Evolutionary conservation across 2,113 vertebrate genomes (phyloP).

Genomic region (Maccullochella peelii): DNA sequence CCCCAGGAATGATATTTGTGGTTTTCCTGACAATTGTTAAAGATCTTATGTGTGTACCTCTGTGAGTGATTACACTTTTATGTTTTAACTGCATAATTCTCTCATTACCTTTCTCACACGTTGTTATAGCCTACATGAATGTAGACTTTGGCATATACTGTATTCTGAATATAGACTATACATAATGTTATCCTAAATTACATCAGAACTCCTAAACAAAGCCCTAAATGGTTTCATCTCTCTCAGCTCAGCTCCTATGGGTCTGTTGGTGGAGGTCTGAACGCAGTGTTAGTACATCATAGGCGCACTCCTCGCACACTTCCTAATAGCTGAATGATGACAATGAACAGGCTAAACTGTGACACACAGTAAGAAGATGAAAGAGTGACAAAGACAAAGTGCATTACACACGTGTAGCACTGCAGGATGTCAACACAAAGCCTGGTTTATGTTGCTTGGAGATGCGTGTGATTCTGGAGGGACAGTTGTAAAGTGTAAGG

Average conservation of each 20-base stretch:
- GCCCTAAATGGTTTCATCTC: background rate
- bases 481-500: conserved; percentile 48
- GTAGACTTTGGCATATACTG: background rate
- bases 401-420: conserved; percentile 10
- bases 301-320: conserved; percentile 20
- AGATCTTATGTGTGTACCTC: background rate
- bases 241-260: conserved; percentile 40
- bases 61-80: background rate
- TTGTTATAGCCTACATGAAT: background rate
- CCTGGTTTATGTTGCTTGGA: conserved; percentile 53
- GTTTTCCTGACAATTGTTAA: background rate
- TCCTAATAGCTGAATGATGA: conserved; percentile 23
- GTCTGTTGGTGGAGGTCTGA: conserved; percentile 28
- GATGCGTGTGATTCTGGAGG: conserved; percentile 32
- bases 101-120: background rate
- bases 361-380: conserved; percentile 20
- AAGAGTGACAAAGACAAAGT: conserved; percentile 37
- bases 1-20: background rate
- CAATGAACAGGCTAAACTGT: conserved; percentile 30
- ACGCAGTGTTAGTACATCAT: conserved; percentile 55
- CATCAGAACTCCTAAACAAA: conserved; percentile 3
- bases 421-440: conserved; percentile 40
- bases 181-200: conserved; percentile 6
- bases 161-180: background rate
- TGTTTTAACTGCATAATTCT: background rate